A percentile compares a stretch with the other conserved stretches of the same genome.
Evolutionary conservation across 2,113 vertebrate genomes (phyloP).

Genomic region (Colius striatus): DNA sequence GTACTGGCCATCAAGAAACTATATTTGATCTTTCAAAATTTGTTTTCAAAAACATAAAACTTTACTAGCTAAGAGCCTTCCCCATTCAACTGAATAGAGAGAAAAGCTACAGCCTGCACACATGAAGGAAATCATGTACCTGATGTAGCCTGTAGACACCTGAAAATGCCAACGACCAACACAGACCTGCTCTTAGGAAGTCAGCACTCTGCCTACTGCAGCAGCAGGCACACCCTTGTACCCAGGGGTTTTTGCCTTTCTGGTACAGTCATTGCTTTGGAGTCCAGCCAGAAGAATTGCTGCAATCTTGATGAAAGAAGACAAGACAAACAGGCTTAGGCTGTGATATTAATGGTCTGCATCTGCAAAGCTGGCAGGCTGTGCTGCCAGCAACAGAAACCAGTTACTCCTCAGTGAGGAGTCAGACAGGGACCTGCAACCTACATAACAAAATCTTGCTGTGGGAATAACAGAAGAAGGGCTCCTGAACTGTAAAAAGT

Average conservation of each 20-base stretch:
- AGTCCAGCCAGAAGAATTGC: background rate
- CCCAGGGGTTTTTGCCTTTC: background rate
- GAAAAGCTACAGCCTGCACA: background rate
- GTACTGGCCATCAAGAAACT: background rate
- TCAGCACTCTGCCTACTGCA: background rate
- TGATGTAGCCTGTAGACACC: fast-evolving
- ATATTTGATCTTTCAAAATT: background rate
- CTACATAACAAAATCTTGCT: background rate
- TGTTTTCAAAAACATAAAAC: background rate
- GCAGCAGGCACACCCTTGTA: background rate
- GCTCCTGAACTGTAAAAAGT: background rate
- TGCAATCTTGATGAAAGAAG: background rate
- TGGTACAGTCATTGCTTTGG: background rate
- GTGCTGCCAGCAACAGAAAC: background rate
- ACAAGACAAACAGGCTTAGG: background rate
- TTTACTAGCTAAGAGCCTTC: background rate
- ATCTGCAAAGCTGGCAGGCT: background rate
- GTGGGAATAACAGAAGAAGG: background rate
- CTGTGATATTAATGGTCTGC: background rate
- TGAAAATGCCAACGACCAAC: background rate
- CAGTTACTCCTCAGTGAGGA: background rate
- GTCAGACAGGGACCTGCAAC: background rate
- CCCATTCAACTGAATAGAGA: fast-evolving
- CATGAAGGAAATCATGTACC: fast-evolving
- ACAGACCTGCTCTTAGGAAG: background rate